A percentile compares a stretch with the other conserved stretches of the same genome.
Conservation (phyloP, 2,888 invertebrate species). For the Nephrotoma guestfalica region DNA sequence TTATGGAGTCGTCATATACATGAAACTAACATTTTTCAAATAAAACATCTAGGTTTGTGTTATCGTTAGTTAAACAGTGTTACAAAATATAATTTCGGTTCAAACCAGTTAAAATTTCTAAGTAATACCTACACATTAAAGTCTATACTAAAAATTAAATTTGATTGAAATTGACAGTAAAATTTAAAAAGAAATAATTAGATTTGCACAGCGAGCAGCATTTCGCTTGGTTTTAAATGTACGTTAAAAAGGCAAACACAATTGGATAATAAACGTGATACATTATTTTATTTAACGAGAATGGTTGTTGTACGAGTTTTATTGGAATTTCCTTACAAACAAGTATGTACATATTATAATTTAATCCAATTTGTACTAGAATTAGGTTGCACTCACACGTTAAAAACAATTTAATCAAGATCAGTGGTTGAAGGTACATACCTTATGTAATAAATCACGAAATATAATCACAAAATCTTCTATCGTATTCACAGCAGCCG, state of each 20-base stretch:
- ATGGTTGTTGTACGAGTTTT: neutral
- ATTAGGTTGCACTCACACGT: neutral
- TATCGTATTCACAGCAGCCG: constrained; percentile 51
- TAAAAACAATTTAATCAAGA: neutral
- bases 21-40: neutral
- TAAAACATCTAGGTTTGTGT: neutral
- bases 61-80: neutral
- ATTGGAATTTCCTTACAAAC: neutral
- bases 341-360: neutral
- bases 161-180: neutral
- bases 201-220: neutral
- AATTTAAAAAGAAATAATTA: neutral
- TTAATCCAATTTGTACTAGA: neutral
- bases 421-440: constrained; percentile 31
- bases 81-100: neutral
- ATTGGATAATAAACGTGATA: neutral
- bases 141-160: neutral
- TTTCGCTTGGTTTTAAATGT: neutral
- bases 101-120: neutral
- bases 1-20: neutral
- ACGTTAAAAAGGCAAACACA: neutral
- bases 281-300: neutral
- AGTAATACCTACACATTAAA: neutral
- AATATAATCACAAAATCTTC: constrained; percentile 58
- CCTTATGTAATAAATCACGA: constrained; percentile 54